Base-by-base conservation (phyloP, 2,888 invertebrate species). In the Drosophila colorata region DNA sequence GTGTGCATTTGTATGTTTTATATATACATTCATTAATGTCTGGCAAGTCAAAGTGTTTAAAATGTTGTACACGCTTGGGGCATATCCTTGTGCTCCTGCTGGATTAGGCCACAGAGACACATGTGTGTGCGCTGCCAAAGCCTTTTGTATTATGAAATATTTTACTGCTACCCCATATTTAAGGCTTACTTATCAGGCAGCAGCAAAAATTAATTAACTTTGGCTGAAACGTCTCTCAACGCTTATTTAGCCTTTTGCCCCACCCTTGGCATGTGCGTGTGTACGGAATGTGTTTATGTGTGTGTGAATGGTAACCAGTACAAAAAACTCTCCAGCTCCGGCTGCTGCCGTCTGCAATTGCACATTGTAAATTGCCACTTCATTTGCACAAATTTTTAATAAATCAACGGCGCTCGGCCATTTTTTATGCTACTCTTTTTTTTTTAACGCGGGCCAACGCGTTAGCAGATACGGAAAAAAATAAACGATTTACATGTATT, bases 131-230 rank as follows among this genome's bases (percentile, higher is more conserved):
- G 61, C 38, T 25, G 46, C 53, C 61, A 71, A 74, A 74, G 58
- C 66, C 72, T 55, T 64, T 57, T 61, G 37, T 61, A 43, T 38
- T 37, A 38, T 40, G 37, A 11, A 20, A 8, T 48, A 8, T 18
- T 16, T 16, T 25, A 35, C 33, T 48, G 8, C 7, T 60, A 47
- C n/a, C 38, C 33, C 52, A 55, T 58, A 63, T 58, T 61, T 66
- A 66, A 43, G 51, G 67, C 56, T 68, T 59, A 47, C 60, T 55
- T 74, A 78, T 83, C 57, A 74, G 72, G 68, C 78, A 72, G 72
- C 64, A 61, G 72, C 75, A 71, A 56, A 81, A 86, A 70, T 85
- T 87, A 88, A 85, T 86, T 88, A 86, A 87, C 74, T 80, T 85
- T 69, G 44, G 53, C 59, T 55, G 48, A 57, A 20, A n/a, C 55